A percentile compares a stretch with the other conserved stretches of the same genome.
Evolutionary conservation across 2,113 vertebrate species (phyloP).

Genomic region (Scomber colias): DNA sequence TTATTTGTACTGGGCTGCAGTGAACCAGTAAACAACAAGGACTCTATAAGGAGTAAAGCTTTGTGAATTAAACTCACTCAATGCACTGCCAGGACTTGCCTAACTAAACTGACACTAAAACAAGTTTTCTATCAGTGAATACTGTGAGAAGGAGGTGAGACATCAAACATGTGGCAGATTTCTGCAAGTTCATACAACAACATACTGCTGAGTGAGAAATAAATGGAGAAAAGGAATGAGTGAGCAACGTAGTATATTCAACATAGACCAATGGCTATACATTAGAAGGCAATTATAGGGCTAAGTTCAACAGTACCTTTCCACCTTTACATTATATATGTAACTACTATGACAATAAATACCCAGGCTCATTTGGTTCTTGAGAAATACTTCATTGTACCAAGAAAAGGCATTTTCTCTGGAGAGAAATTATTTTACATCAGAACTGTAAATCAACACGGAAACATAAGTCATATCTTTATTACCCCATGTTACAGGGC

Average conservation of each 20-base stretch:
- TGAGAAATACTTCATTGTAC: slow-evolving; percentile 80
- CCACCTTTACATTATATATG: slow-evolving; percentile 66
- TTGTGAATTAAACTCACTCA: not conserved
- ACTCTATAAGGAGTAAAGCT: too few species aligned
- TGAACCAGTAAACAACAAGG: too few species aligned
- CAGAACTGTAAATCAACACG: slow-evolving; percentile 78
- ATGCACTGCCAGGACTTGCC: slow-evolving; percentile 8
- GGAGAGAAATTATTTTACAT: slow-evolving; percentile 75
- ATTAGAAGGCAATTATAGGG: slow-evolving; percentile 68
- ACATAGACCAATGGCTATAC: slow-evolving; percentile 74
- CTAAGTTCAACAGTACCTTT: slow-evolving; percentile 65
- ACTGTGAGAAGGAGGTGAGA: slow-evolving; percentile 25
- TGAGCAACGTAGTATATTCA: slow-evolving; percentile 75
- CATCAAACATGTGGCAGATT: slow-evolving; percentile 33
- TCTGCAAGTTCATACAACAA: slow-evolving; percentile 27
- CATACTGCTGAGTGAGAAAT: slow-evolving; percentile 55
- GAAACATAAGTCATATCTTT: slow-evolving; percentile 81
- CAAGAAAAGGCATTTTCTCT: slow-evolving; percentile 78
- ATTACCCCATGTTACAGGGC: slow-evolving; percentile 80
- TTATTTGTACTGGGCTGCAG: slow-evolving; percentile 8
- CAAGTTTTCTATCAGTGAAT: slow-evolving; percentile 3
- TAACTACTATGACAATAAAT: slow-evolving; percentile 78
- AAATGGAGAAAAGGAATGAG: slow-evolving; percentile 62
- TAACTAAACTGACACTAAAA: slow-evolving; percentile 10
- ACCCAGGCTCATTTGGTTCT: slow-evolving; percentile 77